A percentile compares a stretch with the other conserved stretches of the same genome.
Evolutionary conservation across 2,113 vertebrate genomes (phyloP).

Genomic region (Romanogobio albipinnatus): DNA sequence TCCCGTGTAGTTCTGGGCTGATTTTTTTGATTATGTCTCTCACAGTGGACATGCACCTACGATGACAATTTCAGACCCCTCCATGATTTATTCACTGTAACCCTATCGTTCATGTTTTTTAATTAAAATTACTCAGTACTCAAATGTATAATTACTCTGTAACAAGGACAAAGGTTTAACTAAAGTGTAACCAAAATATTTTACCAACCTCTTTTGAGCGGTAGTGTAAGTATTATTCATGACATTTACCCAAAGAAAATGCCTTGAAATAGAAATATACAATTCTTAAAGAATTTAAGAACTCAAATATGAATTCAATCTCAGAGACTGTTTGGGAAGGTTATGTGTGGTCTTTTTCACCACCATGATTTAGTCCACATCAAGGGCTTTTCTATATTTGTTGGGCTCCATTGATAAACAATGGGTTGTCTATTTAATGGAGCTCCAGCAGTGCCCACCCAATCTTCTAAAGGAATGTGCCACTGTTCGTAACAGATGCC

Average conservation of each 20-base stretch:
- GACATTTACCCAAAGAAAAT: not conserved
- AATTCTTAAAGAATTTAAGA: no score
- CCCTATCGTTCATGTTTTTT: no score
- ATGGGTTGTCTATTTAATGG: slow-evolving; percentile 66
- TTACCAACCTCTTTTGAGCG: not conserved
- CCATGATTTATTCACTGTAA: no score
- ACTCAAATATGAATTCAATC: not conserved
- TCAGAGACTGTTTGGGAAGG: slow-evolving; percentile 13
- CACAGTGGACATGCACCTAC: no score
- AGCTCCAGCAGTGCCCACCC: slow-evolving; percentile 58
- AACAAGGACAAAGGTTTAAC: no score
- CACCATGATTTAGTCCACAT: slow-evolving; percentile 22
- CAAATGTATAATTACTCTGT: no score
- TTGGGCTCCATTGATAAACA: slow-evolving; percentile 65
- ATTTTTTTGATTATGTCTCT: no score
- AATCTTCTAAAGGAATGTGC: slow-evolving; percentile 3
- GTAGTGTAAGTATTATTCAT: not conserved
- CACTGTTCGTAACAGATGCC: slow-evolving; percentile 65
- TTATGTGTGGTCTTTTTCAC: slow-evolving; percentile 32
- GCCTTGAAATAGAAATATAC: no score
- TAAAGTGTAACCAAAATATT: no score
- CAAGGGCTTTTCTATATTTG: slow-evolving; percentile 36
- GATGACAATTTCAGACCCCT: no score
- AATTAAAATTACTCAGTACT: no score
- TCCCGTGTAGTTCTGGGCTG: no score